Base-by-base conservation (phyloP, 2,888 invertebrate genomes). In the Amiota mariae region DNA sequence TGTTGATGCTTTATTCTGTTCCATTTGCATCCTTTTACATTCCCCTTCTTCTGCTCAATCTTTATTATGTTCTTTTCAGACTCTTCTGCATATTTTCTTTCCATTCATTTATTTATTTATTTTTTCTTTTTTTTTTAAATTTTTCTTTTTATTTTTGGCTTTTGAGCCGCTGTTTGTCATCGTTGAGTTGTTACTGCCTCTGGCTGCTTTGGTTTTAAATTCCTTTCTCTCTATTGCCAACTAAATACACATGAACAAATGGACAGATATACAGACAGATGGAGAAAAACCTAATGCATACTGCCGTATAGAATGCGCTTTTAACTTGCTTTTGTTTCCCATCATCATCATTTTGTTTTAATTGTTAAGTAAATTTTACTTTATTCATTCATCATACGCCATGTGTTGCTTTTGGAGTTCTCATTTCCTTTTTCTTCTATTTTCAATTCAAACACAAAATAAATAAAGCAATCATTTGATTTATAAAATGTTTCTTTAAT, bases 341-440 rank as follows among this genome's bases (percentile, higher is more conserved):
- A 36, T 36, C 36, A 36, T 6, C 36, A 36, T 36, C 36, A 36
- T 36, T 72, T 82, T 75, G 72, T 74, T 70, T 36, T 59, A 59
- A 20, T 20, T 59, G 59, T 24, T 11, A 64, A 49, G 72, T 71
- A 36, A 36, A 36, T 36, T 36, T 36, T 36, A 6, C 36, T 24
- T 78, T 78, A 75, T 79, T 78, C 83, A 82, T 85, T 84, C 81
- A 82, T 85, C 81, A 82, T 79, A 68, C 74, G 75, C 76, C 70
- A 74, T 66, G 68, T 77, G 47, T 61, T 48, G 57, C 66, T 67
- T 68, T 56, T 51, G 12, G 15, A 46, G 20, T 20, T 59, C 20
- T 20, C 20, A 20, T 77, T 75, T 77, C 70, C 72, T 77, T 72
- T 75, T 18, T 68, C 56, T 71, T 77, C 74, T 67, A 51, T 67